Conservation (phyloP, 1,140 invertebrate genomes). For the Pseudomyrmex cubaensis region DNA sequence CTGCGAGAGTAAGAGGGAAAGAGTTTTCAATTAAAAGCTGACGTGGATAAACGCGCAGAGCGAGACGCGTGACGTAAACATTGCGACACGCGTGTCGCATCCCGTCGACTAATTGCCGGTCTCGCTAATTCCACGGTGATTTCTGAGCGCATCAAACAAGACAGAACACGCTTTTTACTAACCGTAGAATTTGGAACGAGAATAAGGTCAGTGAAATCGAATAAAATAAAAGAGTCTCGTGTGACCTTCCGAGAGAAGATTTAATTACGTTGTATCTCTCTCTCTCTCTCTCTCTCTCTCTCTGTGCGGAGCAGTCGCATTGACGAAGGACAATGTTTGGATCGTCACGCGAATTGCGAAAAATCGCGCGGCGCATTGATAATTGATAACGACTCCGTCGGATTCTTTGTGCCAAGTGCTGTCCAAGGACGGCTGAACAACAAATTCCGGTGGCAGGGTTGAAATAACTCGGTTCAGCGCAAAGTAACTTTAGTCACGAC, state of each 20-base stretch:
- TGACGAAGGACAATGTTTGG: background rate
- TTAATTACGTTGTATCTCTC: no score
- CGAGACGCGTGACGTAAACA: constrained; percentile 52
- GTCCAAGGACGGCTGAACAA: constrained; percentile 36
- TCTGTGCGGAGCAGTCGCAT: background rate
- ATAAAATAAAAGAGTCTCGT: no score
- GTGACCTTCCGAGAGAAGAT: no score
- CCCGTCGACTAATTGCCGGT: constrained; percentile 26
- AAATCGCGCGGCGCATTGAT: constrained; percentile 11
- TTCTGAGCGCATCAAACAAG: background rate
- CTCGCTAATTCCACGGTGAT: constrained; percentile 24
- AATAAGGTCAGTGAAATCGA: background rate
- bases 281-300: background rate
- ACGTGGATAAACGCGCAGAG: constrained; percentile 43
- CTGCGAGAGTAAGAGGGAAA: constrained; percentile 5
- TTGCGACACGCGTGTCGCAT: constrained; percentile 48
- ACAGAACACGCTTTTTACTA: background rate
- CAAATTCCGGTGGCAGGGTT: constrained; percentile 39
- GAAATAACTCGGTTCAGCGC: constrained; percentile 44
- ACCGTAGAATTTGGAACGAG: background rate
- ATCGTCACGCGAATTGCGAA: background rate
- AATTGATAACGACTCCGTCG: constrained; percentile 17
- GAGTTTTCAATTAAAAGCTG: constrained; percentile 55
- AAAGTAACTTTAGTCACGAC: constrained; percentile 60
- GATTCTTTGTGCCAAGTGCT: constrained; percentile 24